Evolutionary conservation across 2,888 invertebrate species (phyloP), one percentile per base, ranked within the genome.

Genomic region (Nomada flava): DNA sequence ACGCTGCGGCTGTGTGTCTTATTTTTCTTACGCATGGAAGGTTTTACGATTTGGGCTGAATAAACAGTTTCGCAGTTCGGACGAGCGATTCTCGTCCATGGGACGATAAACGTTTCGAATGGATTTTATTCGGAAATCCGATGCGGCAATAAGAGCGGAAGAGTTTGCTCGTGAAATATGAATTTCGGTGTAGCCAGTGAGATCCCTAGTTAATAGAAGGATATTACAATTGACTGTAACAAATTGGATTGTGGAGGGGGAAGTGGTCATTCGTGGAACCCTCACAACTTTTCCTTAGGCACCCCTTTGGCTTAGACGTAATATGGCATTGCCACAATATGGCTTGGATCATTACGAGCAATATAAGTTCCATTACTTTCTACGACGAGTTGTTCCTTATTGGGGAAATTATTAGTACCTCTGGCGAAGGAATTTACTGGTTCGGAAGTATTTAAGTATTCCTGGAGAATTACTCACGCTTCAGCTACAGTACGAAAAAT

Each of bases 291-390:
- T 9, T n/a, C 60, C 60, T 29, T 42, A 11, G n/a, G 36, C 36
- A 62, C 36, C 60, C 60, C 60, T 42, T 36, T 42, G n/a, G 42
- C 42, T 62, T 42, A 42, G 42, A n/a, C n/a, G n/a, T 11, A n/a
- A 62, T 62, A 42, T 9, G 36, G 36, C 42, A 42, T 62, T 62
- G 36, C 36, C 60, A 42, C 42, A 62, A 42, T 62, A 42, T 3
- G 10, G 42, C 5, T 10, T 36, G 29, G 2, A 18, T 42, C n/a
- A 42, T 62, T 36, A 62, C n/a, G 20, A 20, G 36, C 60, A 36
- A n/a, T 60, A 60, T 36, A 60, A 60, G 15, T 20, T 60, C 60
- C n/a, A 59, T 60, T 10, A 42, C n/a, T 20, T 42, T 42, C 10
- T 62, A 2, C n/a, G 2, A 20, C 18, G 2, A 60, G 7, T 60